Base-by-base conservation (phyloP, 2,888 invertebrate species). In the Gari tellinella region DNA sequence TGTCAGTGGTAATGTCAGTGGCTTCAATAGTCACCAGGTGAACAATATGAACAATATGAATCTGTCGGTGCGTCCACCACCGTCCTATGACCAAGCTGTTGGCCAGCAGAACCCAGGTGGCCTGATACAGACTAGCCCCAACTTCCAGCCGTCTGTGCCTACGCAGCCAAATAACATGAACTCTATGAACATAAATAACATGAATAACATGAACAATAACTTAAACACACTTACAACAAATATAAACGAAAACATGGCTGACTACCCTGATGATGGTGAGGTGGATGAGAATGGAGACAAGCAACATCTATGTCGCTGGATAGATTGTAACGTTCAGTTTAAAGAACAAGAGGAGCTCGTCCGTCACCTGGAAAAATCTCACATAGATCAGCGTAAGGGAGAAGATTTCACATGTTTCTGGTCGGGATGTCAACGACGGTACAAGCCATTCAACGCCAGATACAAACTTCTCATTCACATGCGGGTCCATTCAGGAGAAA, bases 401-500 rank as follows among this genome's bases (percentile, higher is more conserved):
- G 91, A 92, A 57, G 91, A 92, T 63, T 92, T 91, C 72, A 90
- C 91, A 2, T 92, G 92, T 80, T 92, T 89, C 84, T 92, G 92
- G 92, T 79, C 86, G 8, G 90, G 88, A 12, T 92, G 92, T 74
- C 86, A 85, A 70, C 84, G 92, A 1, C 82, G 88, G 41, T 88
- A 88, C 67, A 90, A 90, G 67, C 90, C 91, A 19, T 92, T 92
- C 81, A 92, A 92, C 78, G 92, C 92, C 19, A 81, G 92, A 58
- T 92, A 92, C 84, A 92, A 92, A 72, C 88, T 92, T 21, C 85
- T 92, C 31, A 92, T 92, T 26, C 92, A 92, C 81, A 92, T 92
- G 92, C 69, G 92, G 31, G 91, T 91, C 7, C 92, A 92, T 69
- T 90, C 91, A 10, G 92, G 92, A 43, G 92, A 92, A 70, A 91